phyloP scores from a whole-genome alignment of 2,797 vertebrate genomes.

The Euphonia xanthogaster region DNA sequence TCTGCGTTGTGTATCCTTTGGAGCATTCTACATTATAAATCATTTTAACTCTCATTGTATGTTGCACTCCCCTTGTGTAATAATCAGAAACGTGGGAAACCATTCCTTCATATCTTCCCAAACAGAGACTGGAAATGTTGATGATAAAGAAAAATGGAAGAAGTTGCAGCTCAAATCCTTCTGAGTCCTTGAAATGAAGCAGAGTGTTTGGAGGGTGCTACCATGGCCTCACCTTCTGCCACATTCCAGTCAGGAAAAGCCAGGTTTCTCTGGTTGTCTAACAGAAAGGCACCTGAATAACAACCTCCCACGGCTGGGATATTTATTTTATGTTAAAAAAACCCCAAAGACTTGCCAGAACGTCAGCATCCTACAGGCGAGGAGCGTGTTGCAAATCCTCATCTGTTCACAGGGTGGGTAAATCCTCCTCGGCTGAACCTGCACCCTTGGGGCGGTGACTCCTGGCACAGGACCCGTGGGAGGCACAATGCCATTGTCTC shows the following conservation, averaged over 20 bases:
- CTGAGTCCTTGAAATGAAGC: neutral
- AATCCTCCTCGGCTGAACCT: neutral
- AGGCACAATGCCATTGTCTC: neutral
- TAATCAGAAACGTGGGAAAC: conserved; percentile 1
- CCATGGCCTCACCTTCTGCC: neutral
- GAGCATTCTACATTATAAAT: neutral
- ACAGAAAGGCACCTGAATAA: neutral
- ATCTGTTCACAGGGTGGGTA: neutral
- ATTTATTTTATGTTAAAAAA: neutral
- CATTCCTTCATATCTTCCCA: neutral
- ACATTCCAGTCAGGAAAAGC: neutral
- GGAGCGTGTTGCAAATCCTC: neutral
- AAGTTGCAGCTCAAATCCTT: neutral
- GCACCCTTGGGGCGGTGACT: neutral
- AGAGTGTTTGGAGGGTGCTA: neutral
- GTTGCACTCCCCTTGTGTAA: neutral
- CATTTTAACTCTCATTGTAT: neutral
- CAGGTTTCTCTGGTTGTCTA: neutral
- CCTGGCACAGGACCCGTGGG: neutral
- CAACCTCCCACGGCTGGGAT: neutral
- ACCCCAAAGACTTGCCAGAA: neutral
- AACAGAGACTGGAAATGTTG: neutral
- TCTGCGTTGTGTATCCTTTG: neutral
- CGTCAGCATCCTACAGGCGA: neutral
- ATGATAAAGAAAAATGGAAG: neutral